A percentile compares a stretch with the other conserved stretches of the same genome.
phyloP scores from a whole-genome alignment of 1,140 invertebrate species.

The Atta colombica region DNA sequence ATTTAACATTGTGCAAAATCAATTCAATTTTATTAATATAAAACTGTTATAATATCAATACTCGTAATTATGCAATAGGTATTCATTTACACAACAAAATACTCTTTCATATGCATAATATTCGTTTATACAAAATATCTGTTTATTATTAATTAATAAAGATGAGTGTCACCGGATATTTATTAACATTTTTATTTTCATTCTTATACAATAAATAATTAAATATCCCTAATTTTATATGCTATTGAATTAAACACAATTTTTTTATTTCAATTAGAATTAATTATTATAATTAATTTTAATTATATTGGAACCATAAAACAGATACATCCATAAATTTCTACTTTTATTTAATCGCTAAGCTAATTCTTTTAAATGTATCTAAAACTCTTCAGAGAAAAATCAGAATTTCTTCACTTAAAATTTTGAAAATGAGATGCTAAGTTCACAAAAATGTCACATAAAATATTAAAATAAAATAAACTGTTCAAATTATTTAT shows the following conservation, averaged over 20 bases:
- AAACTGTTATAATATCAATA: background rate
- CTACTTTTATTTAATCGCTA: background rate
- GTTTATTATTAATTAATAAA: constrained; percentile 6
- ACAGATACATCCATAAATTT: background rate
- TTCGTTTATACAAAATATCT: background rate
- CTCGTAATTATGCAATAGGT: background rate
- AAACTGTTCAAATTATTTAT: background rate
- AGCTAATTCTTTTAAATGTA: background rate
- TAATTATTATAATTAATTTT: background rate
- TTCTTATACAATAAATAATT: constrained; percentile 18
- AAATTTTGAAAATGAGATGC: background rate
- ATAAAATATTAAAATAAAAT: background rate
- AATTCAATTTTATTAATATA: background rate
- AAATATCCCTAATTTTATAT: background rate
- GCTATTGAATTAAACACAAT: background rate
- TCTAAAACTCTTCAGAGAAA: background rate
- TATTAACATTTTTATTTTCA: constrained; percentile 15
- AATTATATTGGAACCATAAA: background rate
- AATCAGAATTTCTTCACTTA: background rate
- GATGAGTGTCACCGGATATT: background rate
- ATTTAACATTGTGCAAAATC: background rate
- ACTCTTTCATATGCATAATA: background rate
- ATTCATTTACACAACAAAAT: constrained; percentile 1
- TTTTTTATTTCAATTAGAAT: constrained; percentile 11
- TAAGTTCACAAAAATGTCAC: background rate